These are phyloP conservation scores for Caenorhabditis virilis DNA, from an alignment of 2,888 invertebrate genomes.

Conservation along the genomic window DNA sequence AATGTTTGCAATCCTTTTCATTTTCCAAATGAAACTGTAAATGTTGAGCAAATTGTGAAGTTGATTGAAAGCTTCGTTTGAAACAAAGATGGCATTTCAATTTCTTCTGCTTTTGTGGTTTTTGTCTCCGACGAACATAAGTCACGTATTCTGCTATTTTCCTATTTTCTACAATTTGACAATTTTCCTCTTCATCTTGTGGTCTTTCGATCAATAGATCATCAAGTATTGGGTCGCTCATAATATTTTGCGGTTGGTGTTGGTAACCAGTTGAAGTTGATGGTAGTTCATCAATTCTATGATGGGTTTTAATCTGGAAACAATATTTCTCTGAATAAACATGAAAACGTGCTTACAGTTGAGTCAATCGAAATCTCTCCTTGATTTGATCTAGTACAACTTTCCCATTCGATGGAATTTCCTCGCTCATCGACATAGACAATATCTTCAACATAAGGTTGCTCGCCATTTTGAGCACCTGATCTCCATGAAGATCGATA, in stretches of 20 bases:
- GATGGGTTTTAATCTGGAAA: no score
- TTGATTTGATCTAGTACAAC: conserved; percentile 6
- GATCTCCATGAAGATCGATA: conserved; percentile 20
- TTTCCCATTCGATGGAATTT: conserved; percentile 34
- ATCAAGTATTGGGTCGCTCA: neutral
- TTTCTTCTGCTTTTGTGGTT: neutral
- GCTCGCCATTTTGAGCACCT: neutral
- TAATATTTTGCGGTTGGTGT: no score
- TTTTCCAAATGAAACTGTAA: conserved; percentile 32
- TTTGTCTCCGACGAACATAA: no score
- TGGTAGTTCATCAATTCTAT: no score
- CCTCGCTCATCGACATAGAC: conserved; percentile 38
- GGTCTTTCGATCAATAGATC: neutral
- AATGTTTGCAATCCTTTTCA: conserved; percentile 70
- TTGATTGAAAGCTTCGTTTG: conserved; percentile 10
- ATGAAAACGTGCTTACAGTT: no score
- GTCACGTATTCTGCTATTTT: neutral
- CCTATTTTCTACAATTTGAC: neutral
- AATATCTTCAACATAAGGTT: conserved; percentile 6
- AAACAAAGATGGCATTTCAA: conserved; percentile 38
- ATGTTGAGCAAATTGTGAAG: conserved; percentile 25
- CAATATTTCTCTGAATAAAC: no score
- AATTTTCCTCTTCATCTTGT: neutral
- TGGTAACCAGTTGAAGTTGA: no score
- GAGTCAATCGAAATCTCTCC: neutral